phyloP scores from a whole-genome alignment of 1,140 invertebrate genomes.

The Triops longicaudatus region DNA sequence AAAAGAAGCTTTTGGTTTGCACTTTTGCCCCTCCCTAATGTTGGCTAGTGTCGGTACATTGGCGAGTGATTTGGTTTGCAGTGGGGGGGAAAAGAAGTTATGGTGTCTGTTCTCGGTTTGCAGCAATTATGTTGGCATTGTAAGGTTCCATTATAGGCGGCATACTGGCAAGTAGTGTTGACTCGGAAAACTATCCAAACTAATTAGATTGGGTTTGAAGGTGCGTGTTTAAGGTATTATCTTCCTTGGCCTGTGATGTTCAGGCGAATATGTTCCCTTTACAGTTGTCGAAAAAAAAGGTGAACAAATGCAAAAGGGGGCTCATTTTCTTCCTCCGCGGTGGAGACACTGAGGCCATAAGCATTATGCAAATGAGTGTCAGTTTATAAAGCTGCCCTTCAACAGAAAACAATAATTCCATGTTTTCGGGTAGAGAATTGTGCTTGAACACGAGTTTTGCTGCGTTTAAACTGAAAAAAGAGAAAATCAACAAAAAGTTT shows the following conservation, averaged over 20 bases:
- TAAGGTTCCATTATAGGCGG: not conserved
- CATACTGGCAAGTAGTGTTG: not conserved
- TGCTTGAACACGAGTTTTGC: not conserved
- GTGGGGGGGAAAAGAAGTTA: too few relatives aligned
- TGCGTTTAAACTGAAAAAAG: not conserved
- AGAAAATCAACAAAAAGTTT: not conserved
- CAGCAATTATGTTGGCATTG: too few relatives aligned
- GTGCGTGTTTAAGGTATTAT: not conserved
- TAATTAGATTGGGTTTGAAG: constrained; percentile 8
- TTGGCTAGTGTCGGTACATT: too few relatives aligned
- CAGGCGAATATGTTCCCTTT: not conserved
- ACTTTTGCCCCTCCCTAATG: too few relatives aligned
- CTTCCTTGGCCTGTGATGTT: not conserved
- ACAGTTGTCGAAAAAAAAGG: not conserved
- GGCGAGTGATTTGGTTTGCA: too few relatives aligned
- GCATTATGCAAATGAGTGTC: not conserved
- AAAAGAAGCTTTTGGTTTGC: too few relatives aligned
- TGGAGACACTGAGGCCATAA: not conserved
- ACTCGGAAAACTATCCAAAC: not conserved
- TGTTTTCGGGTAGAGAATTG: not conserved
- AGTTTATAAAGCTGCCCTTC: not conserved
- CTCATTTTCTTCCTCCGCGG: not conserved
- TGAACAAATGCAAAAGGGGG: not conserved
- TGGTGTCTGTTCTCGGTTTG: too few relatives aligned
- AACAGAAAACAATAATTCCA: too few relatives aligned